phyloP scores from a whole-genome alignment of 35 echinoderm and acorn worm genomes.

The Nesometra sesokonis region DNA sequence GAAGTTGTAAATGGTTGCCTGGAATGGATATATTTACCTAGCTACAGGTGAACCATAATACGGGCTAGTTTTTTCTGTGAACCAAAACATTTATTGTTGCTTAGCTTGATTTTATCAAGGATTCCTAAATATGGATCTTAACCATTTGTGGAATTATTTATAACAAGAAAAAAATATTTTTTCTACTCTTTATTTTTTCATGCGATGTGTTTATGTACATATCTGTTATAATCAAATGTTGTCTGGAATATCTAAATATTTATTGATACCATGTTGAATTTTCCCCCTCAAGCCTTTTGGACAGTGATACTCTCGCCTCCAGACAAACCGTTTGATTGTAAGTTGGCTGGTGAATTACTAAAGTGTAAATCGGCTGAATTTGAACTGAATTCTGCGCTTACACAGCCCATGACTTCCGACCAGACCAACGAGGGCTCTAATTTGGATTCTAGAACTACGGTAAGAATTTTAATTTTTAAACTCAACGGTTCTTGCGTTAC shows the following conservation, averaged over 20 bases:
- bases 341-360: constrained; percentile 35
- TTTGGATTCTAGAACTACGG: constrained; percentile 1
- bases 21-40: not conserved
- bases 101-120: not conserved
- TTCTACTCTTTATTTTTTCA: not conserved
- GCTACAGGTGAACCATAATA: not conserved
- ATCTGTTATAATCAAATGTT: not conserved
- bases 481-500: no score
- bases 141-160: not conserved
- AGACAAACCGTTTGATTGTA: constrained; percentile 38
- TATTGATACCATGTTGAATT: constrained; percentile 70
- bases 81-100: not conserved
- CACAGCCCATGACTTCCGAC: constrained; percentile 97
- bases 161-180: constrained; percentile 14
- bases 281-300: constrained; percentile 97
- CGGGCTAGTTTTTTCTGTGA: not conserved
- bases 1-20: not conserved
- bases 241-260: not conserved
- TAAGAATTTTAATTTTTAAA: not conserved
- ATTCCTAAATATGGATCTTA: not conserved
- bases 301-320: constrained; percentile 93
- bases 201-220: not conserved
- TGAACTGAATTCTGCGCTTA: constrained; percentile 71
- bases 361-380: constrained; percentile 68
- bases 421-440: constrained; percentile 52